These are phyloP conservation scores for Chrysolina haemoptera DNA, from an alignment of 2,888 invertebrate genomes.

Conservation along the genomic window DNA sequence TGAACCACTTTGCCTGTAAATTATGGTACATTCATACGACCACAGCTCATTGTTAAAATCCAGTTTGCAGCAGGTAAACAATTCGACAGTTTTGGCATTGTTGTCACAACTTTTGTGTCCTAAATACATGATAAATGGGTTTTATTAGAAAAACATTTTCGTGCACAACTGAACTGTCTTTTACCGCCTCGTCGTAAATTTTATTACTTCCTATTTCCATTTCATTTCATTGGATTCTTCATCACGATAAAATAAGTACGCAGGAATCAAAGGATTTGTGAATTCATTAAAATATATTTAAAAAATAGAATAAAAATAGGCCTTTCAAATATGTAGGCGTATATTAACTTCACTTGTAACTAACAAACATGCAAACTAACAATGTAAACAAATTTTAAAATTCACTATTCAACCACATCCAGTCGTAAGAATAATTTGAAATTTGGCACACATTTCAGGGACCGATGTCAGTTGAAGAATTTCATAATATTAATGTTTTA, in stretches of 20 bases:
- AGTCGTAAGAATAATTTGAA: too few relatives aligned
- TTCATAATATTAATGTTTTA: too few relatives aligned
- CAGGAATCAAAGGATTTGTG: too few relatives aligned
- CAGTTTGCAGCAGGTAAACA: conserved; percentile 59
- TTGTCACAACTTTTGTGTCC: conserved; percentile 58
- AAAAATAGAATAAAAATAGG: too few relatives aligned
- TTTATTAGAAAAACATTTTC: conserved; percentile 47
- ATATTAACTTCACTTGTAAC: too few relatives aligned
- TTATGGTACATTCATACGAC: conserved; percentile 54
- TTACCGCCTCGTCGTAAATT: conserved; percentile 22
- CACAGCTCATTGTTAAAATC: conserved; percentile 55
- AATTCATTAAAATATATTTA: too few relatives aligned
- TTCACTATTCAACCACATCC: too few relatives aligned
- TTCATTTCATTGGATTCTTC: not conserved
- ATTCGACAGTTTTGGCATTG: conserved; percentile 56
- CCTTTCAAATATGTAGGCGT: too few relatives aligned
- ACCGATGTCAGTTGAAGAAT: too few relatives aligned
- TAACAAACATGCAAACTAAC: too few relatives aligned
- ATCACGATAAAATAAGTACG: not conserved
- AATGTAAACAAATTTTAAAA: too few relatives aligned
- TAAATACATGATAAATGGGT: conserved; percentile 59
- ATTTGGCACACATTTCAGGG: too few relatives aligned
- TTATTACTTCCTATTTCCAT: conserved; percentile 20
- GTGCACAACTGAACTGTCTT: conserved; percentile 8
- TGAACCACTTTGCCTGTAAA: conserved; percentile 56